Percentiles rank a stretch among this genome's conserved stretches.
Evolutionary conservation across 2,797 vertebrate genomes (phyloP).

Genomic region (Hoplostethus atlanticus): DNA sequence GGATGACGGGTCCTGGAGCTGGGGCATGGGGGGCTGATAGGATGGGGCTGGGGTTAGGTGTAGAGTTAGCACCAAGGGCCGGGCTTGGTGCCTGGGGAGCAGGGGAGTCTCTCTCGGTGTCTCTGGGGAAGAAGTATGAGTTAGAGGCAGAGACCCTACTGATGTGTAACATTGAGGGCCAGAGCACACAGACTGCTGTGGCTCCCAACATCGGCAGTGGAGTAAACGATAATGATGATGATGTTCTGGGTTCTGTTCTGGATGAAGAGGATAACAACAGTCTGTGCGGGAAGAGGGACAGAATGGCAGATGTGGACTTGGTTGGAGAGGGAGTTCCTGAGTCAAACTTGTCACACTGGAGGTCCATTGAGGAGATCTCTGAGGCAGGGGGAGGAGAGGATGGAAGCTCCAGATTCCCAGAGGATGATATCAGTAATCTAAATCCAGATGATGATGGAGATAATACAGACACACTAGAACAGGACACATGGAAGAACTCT

Average conservation of each 20-base stretch:
- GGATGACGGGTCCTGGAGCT: slow-evolving; percentile 47
- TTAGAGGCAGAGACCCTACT: slow-evolving; percentile 82
- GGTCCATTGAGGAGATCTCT: slow-evolving; percentile 85
- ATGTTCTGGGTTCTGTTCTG: slow-evolving; percentile 65
- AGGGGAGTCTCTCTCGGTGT: slow-evolving; percentile 77
- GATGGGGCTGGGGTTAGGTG: slow-evolving; percentile 57
- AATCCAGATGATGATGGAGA: slow-evolving; percentile 70
- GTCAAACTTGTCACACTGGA: slow-evolving; percentile 82
- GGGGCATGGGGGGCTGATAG: slow-evolving; percentile 72
- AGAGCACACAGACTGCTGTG: slow-evolving; percentile 65
- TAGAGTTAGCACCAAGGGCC: slow-evolving; percentile 55
- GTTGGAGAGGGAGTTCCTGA: slow-evolving; percentile 65
- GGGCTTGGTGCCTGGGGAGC: slow-evolving; percentile 77
- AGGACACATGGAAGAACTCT: slow-evolving; percentile 71
- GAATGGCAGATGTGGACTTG: slow-evolving; percentile 67
- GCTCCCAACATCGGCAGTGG: slow-evolving; percentile 66
- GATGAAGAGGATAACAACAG: slow-evolving; percentile 83
- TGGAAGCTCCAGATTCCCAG: slow-evolving; percentile 73
- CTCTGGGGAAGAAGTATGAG: slow-evolving; percentile 77
- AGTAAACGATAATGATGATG: slow-evolving; percentile 59
- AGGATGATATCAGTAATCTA: slow-evolving; percentile 84
- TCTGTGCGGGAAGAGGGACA: slow-evolving; percentile 67
- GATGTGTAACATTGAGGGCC: slow-evolving; percentile 78
- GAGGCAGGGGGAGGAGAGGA: slow-evolving; percentile 84
- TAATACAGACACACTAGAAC: slow-evolving; percentile 59